phyloP scores from a whole-genome alignment of 2,113 vertebrate genomes.

The Tachuris rubrigastra region DNA sequence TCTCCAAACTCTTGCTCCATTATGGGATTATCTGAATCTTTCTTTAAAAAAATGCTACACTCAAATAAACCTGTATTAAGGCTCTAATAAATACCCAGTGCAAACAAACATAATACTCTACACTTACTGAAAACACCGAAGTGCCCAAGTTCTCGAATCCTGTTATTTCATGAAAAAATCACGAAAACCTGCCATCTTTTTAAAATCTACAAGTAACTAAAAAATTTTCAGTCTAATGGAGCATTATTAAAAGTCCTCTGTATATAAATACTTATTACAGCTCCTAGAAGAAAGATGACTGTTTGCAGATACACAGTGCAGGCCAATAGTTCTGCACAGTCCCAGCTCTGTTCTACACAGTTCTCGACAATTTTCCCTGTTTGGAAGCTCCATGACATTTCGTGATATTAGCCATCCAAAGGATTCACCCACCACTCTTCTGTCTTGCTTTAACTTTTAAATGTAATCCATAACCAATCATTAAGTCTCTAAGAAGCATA shows the following conservation, averaged over 20 bases:
- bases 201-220: not conserved
- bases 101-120: not conserved
- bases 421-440: not conserved
- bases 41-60: not conserved
- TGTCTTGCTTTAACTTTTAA: not conserved
- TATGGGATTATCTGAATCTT: not conserved
- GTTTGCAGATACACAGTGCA: not conserved
- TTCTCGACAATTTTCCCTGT: not conserved
- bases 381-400: not conserved
- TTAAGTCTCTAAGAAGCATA: not conserved
- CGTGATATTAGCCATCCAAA: not conserved
- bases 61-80: not conserved
- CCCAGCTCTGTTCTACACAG: not conserved
- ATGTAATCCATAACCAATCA: not conserved
- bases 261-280: not conserved
- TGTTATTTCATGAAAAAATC: not conserved
- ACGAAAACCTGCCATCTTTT: not conserved
- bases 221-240: not conserved
- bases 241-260: not conserved
- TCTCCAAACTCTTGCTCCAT: not conserved
- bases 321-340: not conserved
- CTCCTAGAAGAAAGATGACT: not conserved
- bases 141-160: not conserved
- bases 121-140: not conserved
- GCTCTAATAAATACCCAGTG: not conserved